Evolutionary conservation across 2,888 invertebrate species (phyloP).

Genomic region (Ischnura elegans): DNA sequence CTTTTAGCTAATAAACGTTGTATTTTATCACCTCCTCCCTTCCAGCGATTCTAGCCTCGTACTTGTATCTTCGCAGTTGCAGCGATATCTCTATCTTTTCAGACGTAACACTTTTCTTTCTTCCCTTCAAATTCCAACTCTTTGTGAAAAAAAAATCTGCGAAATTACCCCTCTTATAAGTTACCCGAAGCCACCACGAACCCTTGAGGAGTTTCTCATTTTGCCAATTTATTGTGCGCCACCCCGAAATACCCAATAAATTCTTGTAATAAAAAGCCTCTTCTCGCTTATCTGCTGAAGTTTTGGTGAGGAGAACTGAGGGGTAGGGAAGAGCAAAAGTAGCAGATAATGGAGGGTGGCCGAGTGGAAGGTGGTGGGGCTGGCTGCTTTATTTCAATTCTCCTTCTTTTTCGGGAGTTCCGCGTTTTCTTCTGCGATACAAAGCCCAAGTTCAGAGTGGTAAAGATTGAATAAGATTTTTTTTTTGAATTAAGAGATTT

Average conservation of each 20-base stretch:
- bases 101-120: not conserved
- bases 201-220: not conserved
- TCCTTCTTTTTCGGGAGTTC: not conserved
- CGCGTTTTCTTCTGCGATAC: not conserved
- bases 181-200: not conserved
- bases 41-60: not conserved
- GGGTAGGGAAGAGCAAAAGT: not conserved
- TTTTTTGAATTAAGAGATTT: too few species aligned
- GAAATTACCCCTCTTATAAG: not conserved
- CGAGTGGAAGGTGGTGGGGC: not conserved
- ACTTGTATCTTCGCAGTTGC: not conserved
- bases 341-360: not conserved
- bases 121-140: not conserved
- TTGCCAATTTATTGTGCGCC: conserved; percentile 26
- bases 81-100: not conserved
- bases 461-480: too few species aligned
- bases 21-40: not conserved
- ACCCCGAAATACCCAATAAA: conserved; percentile 11
- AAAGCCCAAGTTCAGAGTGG: too few species aligned
- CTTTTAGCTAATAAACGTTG: not conserved
- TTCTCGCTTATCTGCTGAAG: conserved; percentile 21
- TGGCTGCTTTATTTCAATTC: not conserved
- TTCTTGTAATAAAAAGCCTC: conserved; percentile 3
- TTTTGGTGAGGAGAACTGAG: not conserved
- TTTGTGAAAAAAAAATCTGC: not conserved